Percentiles rank a stretch among this genome's conserved stretches.
Conservation (phyloP, 2,113 vertebrate genomes). For the Rhadina sibilatrix region DNA sequence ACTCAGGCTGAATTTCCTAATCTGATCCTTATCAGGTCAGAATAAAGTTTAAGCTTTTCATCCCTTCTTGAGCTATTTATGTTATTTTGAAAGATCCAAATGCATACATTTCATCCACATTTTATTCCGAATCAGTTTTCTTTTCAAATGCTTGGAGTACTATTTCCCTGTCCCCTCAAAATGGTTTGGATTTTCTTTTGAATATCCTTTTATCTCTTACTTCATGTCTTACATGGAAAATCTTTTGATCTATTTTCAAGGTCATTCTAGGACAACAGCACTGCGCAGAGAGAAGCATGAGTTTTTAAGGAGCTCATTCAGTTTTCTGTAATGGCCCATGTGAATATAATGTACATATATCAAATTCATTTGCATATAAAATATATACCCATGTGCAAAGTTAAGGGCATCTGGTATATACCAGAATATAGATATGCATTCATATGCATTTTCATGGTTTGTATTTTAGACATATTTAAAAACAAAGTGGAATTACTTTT, state of each 20-base stretch:
- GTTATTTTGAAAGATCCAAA: neutral
- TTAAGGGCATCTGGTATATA: neutral
- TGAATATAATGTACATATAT: neutral
- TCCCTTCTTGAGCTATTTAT: neutral
- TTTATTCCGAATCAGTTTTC: neutral
- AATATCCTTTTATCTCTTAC: neutral
- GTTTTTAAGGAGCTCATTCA: neutral
- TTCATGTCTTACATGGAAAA: neutral
- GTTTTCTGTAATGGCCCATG: neutral
- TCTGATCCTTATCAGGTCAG: neutral
- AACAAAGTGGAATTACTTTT: neutral
- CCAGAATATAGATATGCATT: rapidly evolving
- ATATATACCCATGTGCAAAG: neutral
- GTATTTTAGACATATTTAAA: neutral
- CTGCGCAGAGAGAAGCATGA: neutral
- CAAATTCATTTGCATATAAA: neutral
- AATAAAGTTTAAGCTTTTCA: neutral
- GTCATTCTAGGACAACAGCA: neutral
- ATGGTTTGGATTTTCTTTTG: neutral
- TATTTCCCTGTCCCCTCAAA: neutral
- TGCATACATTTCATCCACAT: neutral
- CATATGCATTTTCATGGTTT: neutral
- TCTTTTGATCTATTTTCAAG: neutral
- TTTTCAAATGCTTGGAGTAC: neutral
- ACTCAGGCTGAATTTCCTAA: neutral